phyloP scores from a whole-genome alignment of 1,140 invertebrate species.

The Papilio glaucus region DNA sequence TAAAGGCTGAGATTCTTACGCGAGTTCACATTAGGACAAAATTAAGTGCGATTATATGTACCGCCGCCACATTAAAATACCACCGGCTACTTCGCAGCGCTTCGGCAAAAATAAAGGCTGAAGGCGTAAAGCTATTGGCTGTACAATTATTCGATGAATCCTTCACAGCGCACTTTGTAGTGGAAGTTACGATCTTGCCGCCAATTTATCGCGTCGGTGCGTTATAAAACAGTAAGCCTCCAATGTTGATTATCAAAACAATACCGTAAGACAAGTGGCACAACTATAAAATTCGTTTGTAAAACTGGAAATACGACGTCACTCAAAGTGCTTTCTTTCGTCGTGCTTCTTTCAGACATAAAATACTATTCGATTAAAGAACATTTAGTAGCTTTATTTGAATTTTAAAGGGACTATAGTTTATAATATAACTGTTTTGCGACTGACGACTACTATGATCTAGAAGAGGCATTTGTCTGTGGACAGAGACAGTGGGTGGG shows the following conservation, averaged over 20 bases:
- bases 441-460: background rate
- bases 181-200: slow-evolving; percentile 57
- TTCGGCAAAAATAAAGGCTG: slow-evolving; percentile 59
- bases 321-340: slow-evolving; percentile 28
- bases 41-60: slow-evolving; percentile 82
- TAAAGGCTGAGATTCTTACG: slow-evolving; percentile 66
- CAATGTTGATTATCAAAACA: slow-evolving; percentile 31
- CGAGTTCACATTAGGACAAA: slow-evolving; percentile 74
- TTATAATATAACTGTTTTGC: background rate
- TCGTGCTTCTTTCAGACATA: slow-evolving; percentile 25
- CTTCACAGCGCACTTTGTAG: slow-evolving; percentile 57
- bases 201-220: slow-evolving; percentile 59
- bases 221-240: slow-evolving; percentile 55
- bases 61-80: slow-evolving; percentile 79
- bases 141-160: slow-evolving; percentile 74
- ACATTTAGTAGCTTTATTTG: background rate
- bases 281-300: slow-evolving; percentile 39
- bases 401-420: background rate
- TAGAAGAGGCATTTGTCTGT: background rate
- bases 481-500: background rate
- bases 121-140: slow-evolving; percentile 63
- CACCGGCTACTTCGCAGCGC: slow-evolving; percentile 66
- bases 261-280: background rate
- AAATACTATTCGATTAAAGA: slow-evolving; percentile 16
- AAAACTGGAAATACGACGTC: slow-evolving; percentile 13